Percentiles rank a stretch among this genome's conserved stretches.
phyloP scores from a whole-genome alignment of 2,797 vertebrate species.

The Rousettus madagascariensis region DNA sequence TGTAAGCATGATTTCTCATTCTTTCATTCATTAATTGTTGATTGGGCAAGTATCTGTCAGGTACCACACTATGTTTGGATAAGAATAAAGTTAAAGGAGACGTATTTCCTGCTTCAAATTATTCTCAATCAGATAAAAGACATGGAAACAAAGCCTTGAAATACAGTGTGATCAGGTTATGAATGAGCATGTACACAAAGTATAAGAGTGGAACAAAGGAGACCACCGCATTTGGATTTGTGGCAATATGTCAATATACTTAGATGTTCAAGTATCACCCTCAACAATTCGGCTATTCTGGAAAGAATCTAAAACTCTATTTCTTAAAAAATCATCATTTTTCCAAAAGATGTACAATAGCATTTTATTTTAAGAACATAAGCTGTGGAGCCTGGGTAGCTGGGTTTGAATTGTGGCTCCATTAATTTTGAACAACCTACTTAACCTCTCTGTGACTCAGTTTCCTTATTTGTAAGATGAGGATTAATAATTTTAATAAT shows the following conservation, averaged over 20 bases:
- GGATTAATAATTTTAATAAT: not conserved
- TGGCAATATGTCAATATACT: not conserved
- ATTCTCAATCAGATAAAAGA: not conserved
- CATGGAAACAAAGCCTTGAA: not conserved
- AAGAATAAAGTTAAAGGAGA: not conserved
- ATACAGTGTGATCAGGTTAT: not conserved
- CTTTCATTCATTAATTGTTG: not conserved
- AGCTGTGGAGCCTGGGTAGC: not conserved
- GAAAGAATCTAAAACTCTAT: slow-evolving; percentile 6
- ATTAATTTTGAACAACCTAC: not conserved
- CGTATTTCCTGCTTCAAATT: not conserved
- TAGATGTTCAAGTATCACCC: not conserved
- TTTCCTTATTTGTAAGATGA: not conserved
- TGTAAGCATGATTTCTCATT: not conserved
- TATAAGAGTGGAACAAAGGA: not conserved
- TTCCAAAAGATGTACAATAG: not conserved
- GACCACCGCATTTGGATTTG: not conserved
- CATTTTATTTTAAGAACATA: not conserved
- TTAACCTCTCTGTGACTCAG: not conserved
- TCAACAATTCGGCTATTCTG: not conserved
- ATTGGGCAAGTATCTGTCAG: not conserved
- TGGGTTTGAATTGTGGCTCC: not conserved
- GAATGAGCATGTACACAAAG: not conserved
- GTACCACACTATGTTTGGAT: not conserved
- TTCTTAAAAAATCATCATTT: not conserved